A percentile compares a stretch with the other conserved stretches of the same genome.
Evolutionary conservation across 2,113 vertebrate species (phyloP).

Genomic region (Macaca nemestrina): DNA sequence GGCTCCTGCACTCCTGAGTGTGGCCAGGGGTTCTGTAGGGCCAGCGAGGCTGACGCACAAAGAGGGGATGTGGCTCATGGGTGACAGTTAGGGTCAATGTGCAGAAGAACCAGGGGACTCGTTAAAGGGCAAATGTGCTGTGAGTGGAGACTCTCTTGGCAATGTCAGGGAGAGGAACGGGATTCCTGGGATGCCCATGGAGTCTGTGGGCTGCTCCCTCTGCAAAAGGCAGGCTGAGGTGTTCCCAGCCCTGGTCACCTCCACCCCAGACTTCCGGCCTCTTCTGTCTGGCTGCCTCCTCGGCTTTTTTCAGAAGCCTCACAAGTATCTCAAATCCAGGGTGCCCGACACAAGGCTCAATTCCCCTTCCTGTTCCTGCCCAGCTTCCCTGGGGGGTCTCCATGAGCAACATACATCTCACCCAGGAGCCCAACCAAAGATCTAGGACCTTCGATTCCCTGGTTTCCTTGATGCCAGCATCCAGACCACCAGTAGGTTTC

Average conservation of each 20-base stretch:
- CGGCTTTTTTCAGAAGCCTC: neutral
- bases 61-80: neutral
- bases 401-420: no score
- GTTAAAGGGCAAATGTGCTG: accelerated
- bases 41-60: neutral
- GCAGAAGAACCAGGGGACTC: neutral
- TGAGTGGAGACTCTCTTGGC: accelerated
- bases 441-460: neutral
- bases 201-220: accelerated
- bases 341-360: neutral
- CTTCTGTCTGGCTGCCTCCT: neutral
- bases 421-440: neutral
- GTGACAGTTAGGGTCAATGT: accelerated
- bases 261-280: neutral
- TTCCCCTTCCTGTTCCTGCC: neutral
- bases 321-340: accelerated
- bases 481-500: neutral
- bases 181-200: accelerated
- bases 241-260: neutral
- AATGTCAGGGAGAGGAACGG: accelerated
- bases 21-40: neutral
- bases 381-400: neutral
- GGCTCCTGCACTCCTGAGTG: neutral
- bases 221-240: accelerated
- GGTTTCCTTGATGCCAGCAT: neutral